Base-by-base conservation (phyloP, 2,888 invertebrate species). In the Hirudinaria manillensis region DNA sequence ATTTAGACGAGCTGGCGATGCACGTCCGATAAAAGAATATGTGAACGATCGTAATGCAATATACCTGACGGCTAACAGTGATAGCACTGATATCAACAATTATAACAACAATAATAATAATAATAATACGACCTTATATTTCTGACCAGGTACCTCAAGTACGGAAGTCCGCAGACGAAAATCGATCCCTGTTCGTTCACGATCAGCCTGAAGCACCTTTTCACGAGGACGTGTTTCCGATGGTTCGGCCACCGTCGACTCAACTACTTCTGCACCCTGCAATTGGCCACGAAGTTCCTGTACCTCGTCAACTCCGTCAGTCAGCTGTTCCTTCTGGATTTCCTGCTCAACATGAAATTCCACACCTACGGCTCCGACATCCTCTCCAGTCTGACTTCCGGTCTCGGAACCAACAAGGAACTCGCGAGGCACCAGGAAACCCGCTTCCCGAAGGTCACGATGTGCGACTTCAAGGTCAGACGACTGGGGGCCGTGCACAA, bases 401-500 rank as follows among this genome's bases (percentile, higher is more conserved):
- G 21, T 29, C 24, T 27, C 34, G 32, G 61, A 19, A 2, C 65
- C 34, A 65, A 65, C 73, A 65, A 66, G 32, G 38, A 66, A 10
- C 56, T 72, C 34, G 66, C 45, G 19, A 53, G 55, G 67, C 67
- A 65, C 16, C 65, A 73, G n/a, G 38, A 77, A 34, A 24, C 27
- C 29, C 51, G 72, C 61, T 78, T 78, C 65, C 78, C 78, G 32
- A 73, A 77, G 51, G 77, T 78, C 55, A 76, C 78, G 21, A 71
- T 76, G 68, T 78, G 78, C 61, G 77, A 78, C 76, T 71, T 78
- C 72, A 53, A 61, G n/a, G 82, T 85, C 70, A 74, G 80, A 7
- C 76, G 77, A 6, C 77, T 80, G n/a, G 80, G 79, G 24, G 86
- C 86, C 79, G 84, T 85, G 36, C 86, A 87, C 78, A 81, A 85